Evolutionary conservation across 1,140 invertebrate species (phyloP), one percentile per base, ranked within the genome.

Genomic region (Myzus persicae): DNA sequence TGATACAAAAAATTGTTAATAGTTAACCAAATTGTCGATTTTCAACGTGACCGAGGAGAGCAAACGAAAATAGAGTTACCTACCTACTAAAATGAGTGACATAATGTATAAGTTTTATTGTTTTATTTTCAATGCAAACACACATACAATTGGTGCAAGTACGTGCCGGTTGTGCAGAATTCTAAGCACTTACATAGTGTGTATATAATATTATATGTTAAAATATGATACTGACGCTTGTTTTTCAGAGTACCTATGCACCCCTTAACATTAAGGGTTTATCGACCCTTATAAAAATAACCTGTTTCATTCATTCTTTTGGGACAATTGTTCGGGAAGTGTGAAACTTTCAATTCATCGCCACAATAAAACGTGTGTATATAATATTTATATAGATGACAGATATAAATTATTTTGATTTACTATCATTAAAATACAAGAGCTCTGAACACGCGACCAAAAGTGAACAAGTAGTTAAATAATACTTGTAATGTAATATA

Each of bases 401-500:
- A 90, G 89, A 67, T 90, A 67, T 54, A 67, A 59, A 90, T 67
- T 36, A 90, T 90, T 26, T 40, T 67, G 54, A 59, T 90, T 90
- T 90, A 90, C 51, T 88, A 48, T 36, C n/a, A n/a, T n/a, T 48
- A 46, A 51, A 87, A 48, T 87, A n/a, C 18, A 18, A n/a, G 85
- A 46, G 20, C 31, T 48, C n/a, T 46, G 44, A 85, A 48, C 44
- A 88, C 44, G 46, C n/a, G 18, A 36, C n/a, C 7, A 22, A 24
- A 24, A 20, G 20, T 31, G 11, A 67, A 67, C 59, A n/a, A 11
- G 26, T 31, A 67, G 59, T 59, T 67, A 31, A n/a, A n/a, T 31
- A n/a, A 67, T 67, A 31, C 31, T 51, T 51, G 11, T 8, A 31
- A 67, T 11, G 59, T 67, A 2, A n/a, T 88, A 20, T 36, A 36